Conservation (phyloP, 1,140 invertebrate species). For the Lethrus apterus region DNA sequence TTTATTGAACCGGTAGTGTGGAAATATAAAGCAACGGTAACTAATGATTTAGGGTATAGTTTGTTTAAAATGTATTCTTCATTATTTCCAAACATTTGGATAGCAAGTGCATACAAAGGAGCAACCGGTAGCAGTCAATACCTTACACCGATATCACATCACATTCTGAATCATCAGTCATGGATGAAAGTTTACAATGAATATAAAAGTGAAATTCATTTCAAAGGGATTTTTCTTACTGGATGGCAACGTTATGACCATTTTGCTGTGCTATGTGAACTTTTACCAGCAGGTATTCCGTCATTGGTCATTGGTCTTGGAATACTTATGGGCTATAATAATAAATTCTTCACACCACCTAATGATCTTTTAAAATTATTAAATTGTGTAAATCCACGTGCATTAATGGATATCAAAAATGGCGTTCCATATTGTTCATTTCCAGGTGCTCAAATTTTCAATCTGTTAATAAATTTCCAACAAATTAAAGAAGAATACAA, state of each 20-base stretch:
- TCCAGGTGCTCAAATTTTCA: constrained; percentile 45
- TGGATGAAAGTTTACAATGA: constrained; percentile 48
- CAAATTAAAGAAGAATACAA: constrained; percentile 8
- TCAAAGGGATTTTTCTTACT: constrained; percentile 61
- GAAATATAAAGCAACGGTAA: constrained; percentile 31
- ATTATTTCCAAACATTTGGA: constrained; percentile 78
- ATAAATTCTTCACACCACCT: constrained; percentile 45
- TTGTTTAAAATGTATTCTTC: constrained; percentile 62
- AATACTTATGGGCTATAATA: constrained; percentile 44
- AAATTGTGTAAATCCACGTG: constrained; percentile 42
- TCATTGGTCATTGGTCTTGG: constrained; percentile 55
- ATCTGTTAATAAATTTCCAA: constrained; percentile 39
- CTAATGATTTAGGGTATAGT: constrained; percentile 1
- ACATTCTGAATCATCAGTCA: constrained; percentile 58
- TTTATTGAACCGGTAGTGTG: constrained; percentile 77
- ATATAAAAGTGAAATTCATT: constrained; percentile 45
- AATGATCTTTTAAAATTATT: constrained; percentile 43
- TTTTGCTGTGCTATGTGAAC: constrained; percentile 81
- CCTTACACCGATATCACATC: constrained; percentile 53
- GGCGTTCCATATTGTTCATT: constrained; percentile 44
- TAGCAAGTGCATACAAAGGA: constrained; percentile 80
- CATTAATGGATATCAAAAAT: constrained; percentile 46
- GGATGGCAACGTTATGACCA: constrained; percentile 85
- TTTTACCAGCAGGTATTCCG: constrained; percentile 72
- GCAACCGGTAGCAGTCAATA: constrained; percentile 69